Evolutionary conservation across 2,888 invertebrate species (phyloP), one percentile per base, ranked within the genome.

Genomic region (Choreutis nemorana): DNA sequence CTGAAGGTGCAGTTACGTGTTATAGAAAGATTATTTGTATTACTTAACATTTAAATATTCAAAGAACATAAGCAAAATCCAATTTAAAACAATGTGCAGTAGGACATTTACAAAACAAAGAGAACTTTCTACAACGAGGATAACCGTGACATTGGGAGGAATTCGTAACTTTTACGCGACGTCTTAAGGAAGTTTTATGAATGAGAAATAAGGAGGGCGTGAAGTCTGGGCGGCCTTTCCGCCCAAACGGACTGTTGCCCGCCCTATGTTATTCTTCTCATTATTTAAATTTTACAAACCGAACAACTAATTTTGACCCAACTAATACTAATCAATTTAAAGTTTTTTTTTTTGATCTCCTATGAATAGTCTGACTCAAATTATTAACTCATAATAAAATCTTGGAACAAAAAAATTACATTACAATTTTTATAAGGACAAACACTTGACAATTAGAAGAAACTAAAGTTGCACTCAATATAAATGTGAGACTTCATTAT

Each of bases 1-100:
- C 68, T 49, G 64, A 75, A 77, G 77, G 77, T 78, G 75, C 75
- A 75, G 77, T 78, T 73, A 56, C 60, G 58, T 52, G 48, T 34
- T 28, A 54, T 41, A 46, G 42, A 49, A 42, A 48, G 51, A 53
- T 45, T 40, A 44, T 12, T 48, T 41, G 32, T 42, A 44, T 32
- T 34, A 40, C n/a, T 23, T 23, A 8, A 10, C 7, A 23, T 5
- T 23, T 23, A 4, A 6, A 7, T 7, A 18, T 18, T 6, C 2
- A 9, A 6, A 10, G 7, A 12, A 11, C 13, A 24, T 2, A 23
- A 23, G 10, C 1, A 11, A 23, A 6, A 6, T 18, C 11, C 11
- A 7, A 10, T 23, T 23, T 1, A 11, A 11, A 2, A 23, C 11
- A 23, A 11, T 11, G 12, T 24, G 18, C 5, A n/a, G n/a, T 21